Evolutionary conservation across 2,797 vertebrate species (phyloP).

Genomic region (Lycodopsis pacificus): DNA sequence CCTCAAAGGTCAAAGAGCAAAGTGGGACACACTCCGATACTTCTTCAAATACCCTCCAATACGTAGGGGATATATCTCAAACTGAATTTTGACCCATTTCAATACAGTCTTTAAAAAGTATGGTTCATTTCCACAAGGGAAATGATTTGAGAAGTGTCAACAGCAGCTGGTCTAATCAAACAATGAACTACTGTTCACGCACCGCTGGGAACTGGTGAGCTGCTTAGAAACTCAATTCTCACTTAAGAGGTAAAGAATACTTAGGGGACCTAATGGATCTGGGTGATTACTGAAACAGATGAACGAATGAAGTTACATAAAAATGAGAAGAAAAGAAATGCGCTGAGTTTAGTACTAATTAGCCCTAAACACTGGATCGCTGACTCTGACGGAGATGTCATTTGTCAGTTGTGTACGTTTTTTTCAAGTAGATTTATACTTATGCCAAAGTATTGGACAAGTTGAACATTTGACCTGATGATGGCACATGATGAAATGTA

Average conservation of each 20-base stretch:
- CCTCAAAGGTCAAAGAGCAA: conserved; percentile 73
- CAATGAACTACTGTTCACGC: conserved; percentile 53
- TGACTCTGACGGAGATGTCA: no score
- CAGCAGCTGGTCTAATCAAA: conserved; percentile 37
- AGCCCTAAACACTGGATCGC: not conserved
- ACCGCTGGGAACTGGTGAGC: conserved; percentile 24
- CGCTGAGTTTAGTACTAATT: not conserved
- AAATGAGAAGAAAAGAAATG: not conserved
- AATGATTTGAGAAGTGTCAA: conserved; percentile 7
- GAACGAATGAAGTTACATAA: not conserved
- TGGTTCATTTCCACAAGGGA: conserved; percentile 1
- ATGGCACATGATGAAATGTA: conserved; percentile 1
- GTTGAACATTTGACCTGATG: not conserved
- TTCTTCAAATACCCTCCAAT: conserved; percentile 34
- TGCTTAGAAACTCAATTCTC: conserved; percentile 34
- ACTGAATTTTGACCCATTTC: not conserved
- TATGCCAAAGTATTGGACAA: not conserved
- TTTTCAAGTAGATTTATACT: not conserved
- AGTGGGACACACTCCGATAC: conserved; percentile 59
- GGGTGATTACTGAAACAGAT: not conserved
- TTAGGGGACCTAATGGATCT: not conserved
- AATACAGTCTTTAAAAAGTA: not conserved
- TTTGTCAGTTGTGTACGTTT: not conserved
- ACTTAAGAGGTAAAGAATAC: not conserved
- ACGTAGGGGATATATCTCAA: not conserved